These are phyloP conservation scores for Cladopsammia gracilis DNA, from an alignment of 64 coral and sea anemone species.

Conservation along the genomic window DNA sequence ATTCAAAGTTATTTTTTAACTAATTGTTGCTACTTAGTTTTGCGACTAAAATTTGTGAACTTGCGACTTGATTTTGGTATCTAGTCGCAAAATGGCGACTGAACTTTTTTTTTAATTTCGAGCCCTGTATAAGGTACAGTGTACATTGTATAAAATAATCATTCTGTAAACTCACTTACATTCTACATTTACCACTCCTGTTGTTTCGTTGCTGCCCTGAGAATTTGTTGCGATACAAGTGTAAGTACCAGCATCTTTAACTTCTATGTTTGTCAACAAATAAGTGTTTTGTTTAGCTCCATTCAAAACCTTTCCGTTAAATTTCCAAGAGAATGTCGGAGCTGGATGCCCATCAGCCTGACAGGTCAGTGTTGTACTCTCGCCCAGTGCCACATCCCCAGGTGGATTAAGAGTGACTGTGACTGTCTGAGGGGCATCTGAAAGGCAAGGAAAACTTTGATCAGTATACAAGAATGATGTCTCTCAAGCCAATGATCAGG, in stretches of 20 bases:
- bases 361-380: conserved; percentile 51
- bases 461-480: no score
- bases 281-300: conserved; percentile 4
- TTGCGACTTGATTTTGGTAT: no score
- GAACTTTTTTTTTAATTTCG: no score
- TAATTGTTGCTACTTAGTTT: no score
- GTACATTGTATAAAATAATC: background rate
- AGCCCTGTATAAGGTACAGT: background rate
- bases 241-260: conserved; percentile 62
- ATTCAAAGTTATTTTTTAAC: no score
- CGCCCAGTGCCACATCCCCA: background rate
- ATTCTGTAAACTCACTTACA: conserved; percentile 50
- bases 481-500: no score
- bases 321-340: conserved; percentile 65
- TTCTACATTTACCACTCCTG: conserved; percentile 33
- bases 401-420: conserved; percentile 8
- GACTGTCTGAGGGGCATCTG: conserved; percentile 62
- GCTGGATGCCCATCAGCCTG: conserved; percentile 64
- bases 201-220: conserved; percentile 6
- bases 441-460: background rate
- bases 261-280: conserved; percentile 21
- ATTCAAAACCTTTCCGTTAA: conserved; percentile 34
- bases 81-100: no score
- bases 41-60: no score
- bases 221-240: conserved; percentile 68